Conservation (phyloP, 2,888 invertebrate genomes). For the Shargacucullia verbasci region DNA sequence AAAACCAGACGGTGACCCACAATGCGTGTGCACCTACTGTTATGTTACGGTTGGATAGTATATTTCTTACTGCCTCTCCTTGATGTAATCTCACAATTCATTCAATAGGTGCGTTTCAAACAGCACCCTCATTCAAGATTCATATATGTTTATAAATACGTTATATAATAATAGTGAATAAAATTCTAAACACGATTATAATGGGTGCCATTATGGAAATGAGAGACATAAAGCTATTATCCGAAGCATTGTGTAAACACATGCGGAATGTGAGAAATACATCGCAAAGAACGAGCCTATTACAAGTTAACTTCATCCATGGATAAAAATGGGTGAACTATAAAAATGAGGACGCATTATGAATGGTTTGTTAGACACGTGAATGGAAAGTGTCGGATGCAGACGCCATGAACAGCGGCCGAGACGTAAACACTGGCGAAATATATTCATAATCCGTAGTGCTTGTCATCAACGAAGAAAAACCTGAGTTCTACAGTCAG, state of each 20-base stretch:
- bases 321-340: no score
- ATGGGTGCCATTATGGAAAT: constrained; percentile 24
- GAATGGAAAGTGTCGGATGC: no score
- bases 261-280: constrained; percentile 3
- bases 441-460: no score
- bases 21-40: constrained; percentile 59
- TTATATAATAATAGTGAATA: constrained; percentile 15
- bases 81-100: constrained; percentile 37
- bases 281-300: neutral
- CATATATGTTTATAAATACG: constrained; percentile 36
- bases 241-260: constrained; percentile 13
- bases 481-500: no score
- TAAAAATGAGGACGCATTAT: no score
- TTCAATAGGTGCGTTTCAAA: constrained; percentile 30
- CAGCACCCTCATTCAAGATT: constrained; percentile 6
- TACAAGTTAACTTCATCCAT: neutral
- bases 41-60: constrained; percentile 59
- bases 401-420: no score
- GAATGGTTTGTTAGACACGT: no score
- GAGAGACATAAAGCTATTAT: constrained; percentile 11
- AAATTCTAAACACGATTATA: constrained; percentile 27
- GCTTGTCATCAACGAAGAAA: no score
- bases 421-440: no score
- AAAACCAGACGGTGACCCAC: constrained; percentile 59
- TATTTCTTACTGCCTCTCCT: constrained; percentile 45